Evolutionary conservation across 2,113 vertebrate species (phyloP).

Genomic region (Recurvirostra avosetta): DNA sequence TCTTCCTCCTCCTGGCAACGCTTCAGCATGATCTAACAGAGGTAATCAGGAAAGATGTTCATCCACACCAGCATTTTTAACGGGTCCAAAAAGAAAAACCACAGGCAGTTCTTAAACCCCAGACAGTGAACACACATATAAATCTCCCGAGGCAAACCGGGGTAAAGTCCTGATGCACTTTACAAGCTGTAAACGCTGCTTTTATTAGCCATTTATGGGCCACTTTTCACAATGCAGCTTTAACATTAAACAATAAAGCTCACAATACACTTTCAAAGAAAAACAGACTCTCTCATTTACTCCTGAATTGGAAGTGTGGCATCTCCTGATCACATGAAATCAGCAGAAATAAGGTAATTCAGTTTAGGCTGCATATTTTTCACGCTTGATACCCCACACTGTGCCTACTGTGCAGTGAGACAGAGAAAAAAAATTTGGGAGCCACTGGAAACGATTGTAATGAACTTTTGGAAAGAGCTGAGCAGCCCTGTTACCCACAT

Average conservation of each 20-base stretch:
- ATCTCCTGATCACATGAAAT: background rate
- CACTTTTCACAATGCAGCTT: slow-evolving; percentile 71
- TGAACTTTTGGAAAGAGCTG: background rate
- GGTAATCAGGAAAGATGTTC: background rate
- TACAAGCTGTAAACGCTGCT: slow-evolving; percentile 74
- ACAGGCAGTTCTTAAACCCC: background rate
- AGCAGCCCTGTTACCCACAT: background rate
- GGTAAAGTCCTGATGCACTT: slow-evolving; percentile 66
- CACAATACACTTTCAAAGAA: slow-evolving; percentile 61
- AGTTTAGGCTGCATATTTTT: background rate
- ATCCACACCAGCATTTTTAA: slow-evolving; percentile 12
- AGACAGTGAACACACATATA: slow-evolving; percentile 52
- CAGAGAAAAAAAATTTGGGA: background rate
- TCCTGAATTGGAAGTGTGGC: slow-evolving; percentile 40
- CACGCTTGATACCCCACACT: background rate
- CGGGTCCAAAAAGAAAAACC: background rate
- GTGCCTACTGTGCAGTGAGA: background rate
- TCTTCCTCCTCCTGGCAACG: background rate
- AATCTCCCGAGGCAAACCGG: slow-evolving; percentile 62
- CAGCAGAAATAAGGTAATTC: slow-evolving; percentile 23
- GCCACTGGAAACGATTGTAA: background rate
- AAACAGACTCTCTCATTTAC: slow-evolving; percentile 63
- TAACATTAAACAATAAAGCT: slow-evolving; percentile 79
- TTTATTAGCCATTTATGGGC: slow-evolving; percentile 80
- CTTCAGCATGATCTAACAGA: background rate